phyloP scores from a whole-genome alignment of 2,797 vertebrate species.

The Halcyon badia region DNA sequence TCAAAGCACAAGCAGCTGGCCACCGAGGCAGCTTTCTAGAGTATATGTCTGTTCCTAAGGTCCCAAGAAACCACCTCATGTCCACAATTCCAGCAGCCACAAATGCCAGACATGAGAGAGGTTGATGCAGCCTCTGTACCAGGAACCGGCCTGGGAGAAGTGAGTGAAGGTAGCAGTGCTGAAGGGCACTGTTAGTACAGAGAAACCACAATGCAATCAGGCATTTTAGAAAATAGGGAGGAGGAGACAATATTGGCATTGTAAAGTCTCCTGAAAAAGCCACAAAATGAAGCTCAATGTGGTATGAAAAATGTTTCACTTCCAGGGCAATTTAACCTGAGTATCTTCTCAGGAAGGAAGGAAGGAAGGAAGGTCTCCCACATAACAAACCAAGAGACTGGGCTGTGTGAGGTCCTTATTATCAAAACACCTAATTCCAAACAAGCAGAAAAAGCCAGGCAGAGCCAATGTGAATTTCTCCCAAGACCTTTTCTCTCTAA shows the following conservation, averaged over 20 bases:
- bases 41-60: not conserved
- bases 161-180: not conserved
- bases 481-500: constrained; percentile 9
- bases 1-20: not conserved
- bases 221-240: not conserved
- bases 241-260: not conserved
- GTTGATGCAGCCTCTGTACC: not conserved
- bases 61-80: not conserved
- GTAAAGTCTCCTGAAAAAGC: not conserved
- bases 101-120: not conserved
- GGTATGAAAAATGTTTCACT: not conserved
- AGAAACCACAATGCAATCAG: not conserved
- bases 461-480: not conserved
- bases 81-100: not conserved
- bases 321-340: not conserved
- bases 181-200: not conserved
- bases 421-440: not conserved
- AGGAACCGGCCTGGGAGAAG: not conserved
- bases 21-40: not conserved
- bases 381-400: not conserved
- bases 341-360: not conserved
- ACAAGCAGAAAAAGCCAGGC: not conserved
- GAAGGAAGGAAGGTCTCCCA: not conserved
- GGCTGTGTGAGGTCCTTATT: not conserved
- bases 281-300: not conserved